A percentile compares a stretch with the other conserved stretches of the same genome.
Evolutionary conservation across 2,113 vertebrate genomes (phyloP).

Genomic region (Struthio camelus): DNA sequence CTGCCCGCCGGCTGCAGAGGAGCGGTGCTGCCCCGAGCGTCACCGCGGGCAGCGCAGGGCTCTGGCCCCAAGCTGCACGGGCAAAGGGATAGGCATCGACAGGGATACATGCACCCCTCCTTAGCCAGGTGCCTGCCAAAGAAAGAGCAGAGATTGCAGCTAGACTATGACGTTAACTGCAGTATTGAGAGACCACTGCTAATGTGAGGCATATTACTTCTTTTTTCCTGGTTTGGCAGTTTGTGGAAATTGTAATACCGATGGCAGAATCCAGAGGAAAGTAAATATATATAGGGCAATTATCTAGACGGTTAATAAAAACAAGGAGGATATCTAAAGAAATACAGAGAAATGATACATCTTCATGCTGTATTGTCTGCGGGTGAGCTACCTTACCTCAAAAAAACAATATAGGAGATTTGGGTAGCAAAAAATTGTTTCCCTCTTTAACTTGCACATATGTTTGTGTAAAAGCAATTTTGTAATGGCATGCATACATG

Average conservation of each 20-base stretch:
- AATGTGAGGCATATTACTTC: rapidly evolving
- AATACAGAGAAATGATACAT: neutral
- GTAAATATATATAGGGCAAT: neutral
- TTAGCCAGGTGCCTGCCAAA: neutral
- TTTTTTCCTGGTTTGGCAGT: neutral
- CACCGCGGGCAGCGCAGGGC: neutral
- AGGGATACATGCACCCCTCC: neutral
- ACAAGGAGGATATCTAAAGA: neutral
- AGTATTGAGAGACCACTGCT: rapidly evolving
- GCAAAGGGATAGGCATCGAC: rapidly evolving
- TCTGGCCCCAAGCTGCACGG: rapidly evolving
- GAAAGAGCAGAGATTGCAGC: neutral
- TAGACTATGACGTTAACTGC: rapidly evolving
- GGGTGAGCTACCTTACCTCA: neutral
- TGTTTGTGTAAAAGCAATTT: neutral
- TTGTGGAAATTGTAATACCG: neutral
- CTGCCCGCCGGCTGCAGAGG: neutral
- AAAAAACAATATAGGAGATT: neutral
- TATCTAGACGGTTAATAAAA: neutral
- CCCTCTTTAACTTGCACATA: neutral
- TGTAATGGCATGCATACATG: rapidly evolving
- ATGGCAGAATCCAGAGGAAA: neutral
- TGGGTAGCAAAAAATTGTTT: neutral
- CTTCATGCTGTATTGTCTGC: neutral
- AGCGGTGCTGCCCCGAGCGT: neutral